Evolutionary conservation across 2,113 vertebrate species (phyloP).

Genomic region (Megaceryle torquata): DNA sequence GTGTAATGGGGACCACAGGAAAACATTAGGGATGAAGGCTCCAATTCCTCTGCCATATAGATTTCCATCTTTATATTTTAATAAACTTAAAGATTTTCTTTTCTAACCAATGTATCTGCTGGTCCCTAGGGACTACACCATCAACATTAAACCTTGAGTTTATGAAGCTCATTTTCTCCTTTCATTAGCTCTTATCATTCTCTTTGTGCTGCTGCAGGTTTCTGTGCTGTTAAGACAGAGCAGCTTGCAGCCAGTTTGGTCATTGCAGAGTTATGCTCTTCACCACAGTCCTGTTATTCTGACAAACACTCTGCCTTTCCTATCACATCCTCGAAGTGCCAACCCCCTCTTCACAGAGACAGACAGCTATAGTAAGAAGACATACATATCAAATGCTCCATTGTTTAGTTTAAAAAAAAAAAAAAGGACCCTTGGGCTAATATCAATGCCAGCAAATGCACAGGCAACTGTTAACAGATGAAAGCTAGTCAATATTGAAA

Average conservation of each 20-base stretch:
- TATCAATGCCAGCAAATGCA: not conserved
- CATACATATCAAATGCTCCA: not conserved
- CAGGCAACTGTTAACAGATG: not conserved
- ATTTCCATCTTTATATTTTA: not conserved
- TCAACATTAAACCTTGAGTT: not conserved
- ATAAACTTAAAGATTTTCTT: not conserved
- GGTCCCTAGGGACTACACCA: not conserved
- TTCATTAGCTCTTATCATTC: not conserved
- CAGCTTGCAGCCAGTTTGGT: not conserved
- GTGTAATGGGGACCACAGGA: not conserved
- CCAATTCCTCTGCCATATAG: not conserved
- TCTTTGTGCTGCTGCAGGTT: not conserved
- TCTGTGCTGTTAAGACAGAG: not conserved
- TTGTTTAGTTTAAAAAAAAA: not conserved
- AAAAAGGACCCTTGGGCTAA: not conserved
- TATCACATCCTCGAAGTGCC: not conserved
- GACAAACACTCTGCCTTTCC: not conserved
- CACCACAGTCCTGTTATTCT: not conserved
- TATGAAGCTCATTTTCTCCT: constrained; percentile 29
- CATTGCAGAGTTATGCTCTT: not conserved
- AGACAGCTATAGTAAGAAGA: not conserved
- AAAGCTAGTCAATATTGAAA: not conserved
- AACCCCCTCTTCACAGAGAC: not conserved
- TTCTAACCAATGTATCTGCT: not conserved
- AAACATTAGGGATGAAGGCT: not conserved